Evolutionary conservation across 2,797 vertebrate species (phyloP), one percentile per base, ranked within the genome.

Genomic region (Spea hammondii): DNA sequence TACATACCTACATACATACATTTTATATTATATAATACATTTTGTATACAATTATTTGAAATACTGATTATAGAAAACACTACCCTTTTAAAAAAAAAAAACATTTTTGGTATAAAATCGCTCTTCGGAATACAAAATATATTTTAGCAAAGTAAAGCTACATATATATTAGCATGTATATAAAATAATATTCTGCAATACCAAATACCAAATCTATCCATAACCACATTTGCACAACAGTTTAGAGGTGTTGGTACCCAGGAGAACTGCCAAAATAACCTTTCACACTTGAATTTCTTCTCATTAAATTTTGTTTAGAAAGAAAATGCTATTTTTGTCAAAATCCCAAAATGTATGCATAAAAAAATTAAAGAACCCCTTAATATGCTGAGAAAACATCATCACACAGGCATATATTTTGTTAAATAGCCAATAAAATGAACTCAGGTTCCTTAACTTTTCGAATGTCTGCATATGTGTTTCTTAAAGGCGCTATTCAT

Each of bases 251-350:
- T 82, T 48, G 47, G 79, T 55, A 17, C 79, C 75, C 79, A 77
- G 68, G 79, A 73, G 79, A 72, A 14, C 55, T 82, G 79, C 79
- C 79, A 77, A 77, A 82, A 82, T 82, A 82, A 82, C 79, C 75
- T 82, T 82, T 82, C 79, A 77, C 79, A 82, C 79, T 77, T 73
- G 54, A 64, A 60, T 77, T 82, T 77, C 74, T 82, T 77, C 79
- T 82, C 79, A 82, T 82, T 82, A 82, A 82, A 82, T 77, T 73
- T 82, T 82, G 75, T 82, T 82, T 77, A 82, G 79, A 82, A 74
- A 69, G 70, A 72, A 77, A 82, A 82, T 82, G 70, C 79, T 82
- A 82, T 82, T 82, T 82, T 82, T 82, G 79, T 77, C 79, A 66
- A 32, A 72, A 77, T 77, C 75, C 75, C 79, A 82, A 82, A 82